Conservation (phyloP, 2,888 invertebrate species). For the Melieria crassipennis region DNA sequence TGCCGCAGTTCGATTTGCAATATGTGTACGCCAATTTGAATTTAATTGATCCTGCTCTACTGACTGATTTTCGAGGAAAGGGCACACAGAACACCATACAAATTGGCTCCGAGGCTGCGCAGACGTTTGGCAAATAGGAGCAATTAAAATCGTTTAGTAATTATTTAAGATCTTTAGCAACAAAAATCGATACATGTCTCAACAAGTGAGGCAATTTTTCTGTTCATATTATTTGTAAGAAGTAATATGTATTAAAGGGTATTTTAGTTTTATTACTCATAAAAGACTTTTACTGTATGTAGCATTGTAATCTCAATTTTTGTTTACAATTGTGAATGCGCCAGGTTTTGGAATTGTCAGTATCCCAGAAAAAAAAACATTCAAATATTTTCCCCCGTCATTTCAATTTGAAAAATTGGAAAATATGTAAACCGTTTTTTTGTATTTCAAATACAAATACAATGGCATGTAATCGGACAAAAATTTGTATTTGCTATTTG, state of each 20-base stretch:
- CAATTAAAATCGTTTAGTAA: too few species aligned
- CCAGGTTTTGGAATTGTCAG: neutral
- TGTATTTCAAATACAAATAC: constrained; percentile 16
- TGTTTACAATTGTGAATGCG: constrained; percentile 2
- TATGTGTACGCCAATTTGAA: constrained; percentile 51
- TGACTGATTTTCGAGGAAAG: constrained; percentile 43
- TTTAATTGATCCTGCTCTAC: constrained; percentile 49
- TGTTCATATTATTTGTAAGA: too few species aligned
- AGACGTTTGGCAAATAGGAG: too few species aligned
- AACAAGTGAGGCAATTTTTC: too few species aligned
- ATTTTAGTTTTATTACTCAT: too few species aligned
- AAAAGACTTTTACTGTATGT: too few species aligned
- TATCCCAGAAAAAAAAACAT: constrained; percentile 6
- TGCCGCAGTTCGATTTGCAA: constrained; percentile 50
- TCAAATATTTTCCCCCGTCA: constrained; percentile 1
- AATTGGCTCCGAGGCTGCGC: too few species aligned
- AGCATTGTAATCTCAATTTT: neutral
- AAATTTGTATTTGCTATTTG: constrained; percentile 47
- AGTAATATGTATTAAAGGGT: too few species aligned
- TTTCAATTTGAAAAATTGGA: constrained; percentile 23
- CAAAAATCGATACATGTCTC: too few species aligned
- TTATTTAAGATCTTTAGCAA: too few species aligned
- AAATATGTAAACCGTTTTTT: constrained; percentile 16
- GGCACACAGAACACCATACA: too few species aligned
- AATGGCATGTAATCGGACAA: constrained; percentile 42